A percentile compares a stretch with the other conserved stretches of the same genome.
Conservation (phyloP, 1,140 invertebrate species). For the Luehdorfia chinensis region DNA sequence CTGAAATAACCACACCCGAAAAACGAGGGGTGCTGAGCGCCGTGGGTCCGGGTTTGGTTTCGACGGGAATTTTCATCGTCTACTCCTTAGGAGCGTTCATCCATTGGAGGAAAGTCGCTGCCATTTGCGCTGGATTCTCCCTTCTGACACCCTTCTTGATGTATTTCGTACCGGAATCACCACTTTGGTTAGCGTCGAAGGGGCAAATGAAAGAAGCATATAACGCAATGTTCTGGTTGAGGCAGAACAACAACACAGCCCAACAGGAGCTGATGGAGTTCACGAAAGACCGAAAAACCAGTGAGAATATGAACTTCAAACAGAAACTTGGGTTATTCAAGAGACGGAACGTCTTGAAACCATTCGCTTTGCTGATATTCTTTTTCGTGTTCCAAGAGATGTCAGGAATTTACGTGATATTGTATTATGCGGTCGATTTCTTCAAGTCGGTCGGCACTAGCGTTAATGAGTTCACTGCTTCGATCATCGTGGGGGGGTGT, state of each 20-base stretch:
- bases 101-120: slow-evolving; percentile 80
- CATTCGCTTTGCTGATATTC: slow-evolving; percentile 80
- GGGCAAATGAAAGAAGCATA: slow-evolving; percentile 78
- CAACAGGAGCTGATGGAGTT: slow-evolving; percentile 79
- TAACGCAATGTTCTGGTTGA: slow-evolving; percentile 77
- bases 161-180: slow-evolving; percentile 84
- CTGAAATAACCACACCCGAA: slow-evolving; percentile 78
- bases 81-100: slow-evolving; percentile 81
- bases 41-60: slow-evolving; percentile 81
- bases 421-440: slow-evolving; percentile 86
- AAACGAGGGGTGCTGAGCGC: slow-evolving; percentile 78
- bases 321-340: slow-evolving; percentile 61
- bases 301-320: slow-evolving; percentile 59
- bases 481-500: slow-evolving; percentile 86
- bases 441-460: slow-evolving; percentile 82
- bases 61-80: slow-evolving; percentile 81
- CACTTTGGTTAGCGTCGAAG: slow-evolving; percentile 79
- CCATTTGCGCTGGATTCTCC: slow-evolving; percentile 79
- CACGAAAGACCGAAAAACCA: slow-evolving; percentile 61
- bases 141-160: slow-evolving; percentile 78
- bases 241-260: slow-evolving; percentile 76
- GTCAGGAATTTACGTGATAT: slow-evolving; percentile 85
- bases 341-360: slow-evolving; percentile 77
- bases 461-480: slow-evolving; percentile 83
- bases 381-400: slow-evolving; percentile 85